Evolutionary conservation across 1,140 invertebrate genomes (phyloP).

Genomic region (Atopsyche davidsoni): DNA sequence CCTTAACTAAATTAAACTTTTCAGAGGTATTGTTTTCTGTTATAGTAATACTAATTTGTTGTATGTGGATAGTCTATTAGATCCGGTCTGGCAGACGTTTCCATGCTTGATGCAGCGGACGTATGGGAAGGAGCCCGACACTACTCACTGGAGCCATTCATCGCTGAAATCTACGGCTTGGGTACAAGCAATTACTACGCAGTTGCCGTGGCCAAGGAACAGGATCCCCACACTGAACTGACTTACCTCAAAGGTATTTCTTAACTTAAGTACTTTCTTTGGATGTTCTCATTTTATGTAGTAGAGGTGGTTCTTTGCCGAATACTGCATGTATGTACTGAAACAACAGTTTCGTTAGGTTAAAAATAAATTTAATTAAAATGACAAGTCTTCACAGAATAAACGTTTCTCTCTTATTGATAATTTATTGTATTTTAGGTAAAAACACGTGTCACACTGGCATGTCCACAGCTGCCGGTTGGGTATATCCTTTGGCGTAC

Average conservation of each 20-base stretch:
- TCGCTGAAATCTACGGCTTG: slow-evolving; percentile 85
- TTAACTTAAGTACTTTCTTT: slow-evolving; percentile 1
- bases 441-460: slow-evolving; percentile 89
- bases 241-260: slow-evolving; percentile 75
- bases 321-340: too few species aligned
- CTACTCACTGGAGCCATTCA: slow-evolving; percentile 77
- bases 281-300: too few species aligned
- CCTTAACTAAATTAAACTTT: too few species aligned
- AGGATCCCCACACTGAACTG: slow-evolving; percentile 78
- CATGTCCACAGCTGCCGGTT: slow-evolving; percentile 87
- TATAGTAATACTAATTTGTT: too few species aligned
- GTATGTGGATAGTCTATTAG: slow-evolving; percentile 61
- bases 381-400: too few species aligned
- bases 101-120: slow-evolving; percentile 87
- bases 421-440: slow-evolving; percentile 40
- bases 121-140: slow-evolving; percentile 84
- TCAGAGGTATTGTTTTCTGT: too few species aligned
- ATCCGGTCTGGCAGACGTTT: slow-evolving; percentile 77
- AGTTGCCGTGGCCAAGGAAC: slow-evolving; percentile 87
- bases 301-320: too few species aligned
- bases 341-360: too few species aligned
- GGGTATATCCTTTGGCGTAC: slow-evolving; percentile 91
- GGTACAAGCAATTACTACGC: slow-evolving; percentile 85
- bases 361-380: too few species aligned
- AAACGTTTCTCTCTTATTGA: too few species aligned